Conservation (phyloP, 2,888 invertebrate species). For the Caenorhabditis imperialis region DNA sequence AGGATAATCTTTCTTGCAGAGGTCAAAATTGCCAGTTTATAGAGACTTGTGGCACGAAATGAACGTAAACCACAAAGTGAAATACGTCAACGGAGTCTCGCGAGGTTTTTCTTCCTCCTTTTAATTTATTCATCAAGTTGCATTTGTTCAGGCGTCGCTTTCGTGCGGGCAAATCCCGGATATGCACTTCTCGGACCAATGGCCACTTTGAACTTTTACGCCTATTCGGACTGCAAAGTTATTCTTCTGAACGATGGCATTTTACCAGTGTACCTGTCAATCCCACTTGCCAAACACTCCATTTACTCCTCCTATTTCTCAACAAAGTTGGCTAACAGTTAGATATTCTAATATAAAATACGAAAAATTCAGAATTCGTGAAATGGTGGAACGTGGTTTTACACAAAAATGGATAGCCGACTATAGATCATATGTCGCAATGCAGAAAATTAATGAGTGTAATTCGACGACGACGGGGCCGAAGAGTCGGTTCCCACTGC, state of each 20-base stretch:
- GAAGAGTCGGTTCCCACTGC: constrained; percentile 22
- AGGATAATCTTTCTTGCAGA: constrained; percentile 38
- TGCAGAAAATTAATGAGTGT: constrained; percentile 57
- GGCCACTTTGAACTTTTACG: constrained; percentile 67
- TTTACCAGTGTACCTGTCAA: constrained; percentile 68
- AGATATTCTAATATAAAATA: constrained; percentile 16
- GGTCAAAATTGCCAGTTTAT: constrained; percentile 57
- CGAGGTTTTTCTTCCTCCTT: constrained; percentile 30
- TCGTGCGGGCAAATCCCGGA: constrained; percentile 56
- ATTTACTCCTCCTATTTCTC: constrained; percentile 64
- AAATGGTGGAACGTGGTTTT: constrained; percentile 73
- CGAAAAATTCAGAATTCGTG: constrained; percentile 70
- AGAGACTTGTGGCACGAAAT: constrained; percentile 70
- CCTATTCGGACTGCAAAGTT: constrained; percentile 65
- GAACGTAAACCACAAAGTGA: constrained; percentile 61
- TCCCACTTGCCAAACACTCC: constrained; percentile 61
- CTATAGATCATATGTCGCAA: constrained; percentile 62
- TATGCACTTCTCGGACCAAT: constrained; percentile 69
- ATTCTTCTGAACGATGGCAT: constrained; percentile 65
- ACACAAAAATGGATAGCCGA: constrained; percentile 73
- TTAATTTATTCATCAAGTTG: constrained; percentile 23
- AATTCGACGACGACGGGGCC: constrained; percentile 52
- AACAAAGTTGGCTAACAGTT: constrained; percentile 36
- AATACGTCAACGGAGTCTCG: constrained; percentile 64
- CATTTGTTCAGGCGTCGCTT: constrained; percentile 58